Conservation (phyloP, 2,797 vertebrate genomes). For the Sciurus vulgaris region DNA sequence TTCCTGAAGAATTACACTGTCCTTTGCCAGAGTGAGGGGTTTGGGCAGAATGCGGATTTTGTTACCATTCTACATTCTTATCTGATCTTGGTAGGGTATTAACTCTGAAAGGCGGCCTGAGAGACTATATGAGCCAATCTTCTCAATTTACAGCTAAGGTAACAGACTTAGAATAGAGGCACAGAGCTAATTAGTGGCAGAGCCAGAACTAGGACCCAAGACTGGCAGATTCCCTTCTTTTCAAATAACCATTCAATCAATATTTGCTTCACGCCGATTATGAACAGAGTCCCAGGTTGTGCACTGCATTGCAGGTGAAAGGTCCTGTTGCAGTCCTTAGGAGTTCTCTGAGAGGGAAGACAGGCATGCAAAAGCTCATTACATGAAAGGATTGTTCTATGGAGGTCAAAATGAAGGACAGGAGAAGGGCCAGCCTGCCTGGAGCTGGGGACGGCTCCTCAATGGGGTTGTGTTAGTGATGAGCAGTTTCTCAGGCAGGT, state of each 20-base stretch:
- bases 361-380: neutral
- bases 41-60: rapidly evolving
- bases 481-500: neutral
- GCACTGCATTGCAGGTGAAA: neutral
- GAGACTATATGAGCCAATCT: neutral
- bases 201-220: neutral
- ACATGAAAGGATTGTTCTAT: neutral
- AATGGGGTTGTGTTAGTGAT: too few species aligned
- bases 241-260: neutral
- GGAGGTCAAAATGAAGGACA: neutral
- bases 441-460: neutral
- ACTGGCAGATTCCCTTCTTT: neutral
- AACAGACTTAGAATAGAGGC: neutral
- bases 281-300: neutral
- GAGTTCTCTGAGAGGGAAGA: neutral
- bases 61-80: neutral
- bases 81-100: neutral
- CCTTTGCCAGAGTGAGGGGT: too few species aligned
- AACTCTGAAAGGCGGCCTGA: neutral
- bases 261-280: neutral
- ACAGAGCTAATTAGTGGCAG: neutral
- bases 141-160: constrained; percentile 5
- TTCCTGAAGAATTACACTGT: neutral
- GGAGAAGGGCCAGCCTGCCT: neutral
- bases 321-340: neutral